These are phyloP conservation scores for Oriolus oriolus DNA, from an alignment of 2,113 vertebrate genomes.

Conservation along the genomic window DNA sequence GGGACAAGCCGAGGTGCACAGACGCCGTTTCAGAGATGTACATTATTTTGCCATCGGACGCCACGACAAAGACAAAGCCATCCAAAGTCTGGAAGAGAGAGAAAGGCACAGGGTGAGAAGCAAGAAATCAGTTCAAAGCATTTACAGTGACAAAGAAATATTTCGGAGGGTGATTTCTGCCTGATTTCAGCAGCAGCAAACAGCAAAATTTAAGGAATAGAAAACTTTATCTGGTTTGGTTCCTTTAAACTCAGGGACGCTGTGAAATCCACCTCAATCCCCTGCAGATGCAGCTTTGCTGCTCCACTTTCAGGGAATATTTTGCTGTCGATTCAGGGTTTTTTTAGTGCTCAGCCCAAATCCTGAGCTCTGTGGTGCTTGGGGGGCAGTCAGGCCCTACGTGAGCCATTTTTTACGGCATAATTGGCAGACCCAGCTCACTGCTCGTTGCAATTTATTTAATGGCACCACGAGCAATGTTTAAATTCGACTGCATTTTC, in stretches of 20 bases:
- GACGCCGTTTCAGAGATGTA: constrained; percentile 97
- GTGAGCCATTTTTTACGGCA: constrained; percentile 44
- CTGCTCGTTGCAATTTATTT: background rate
- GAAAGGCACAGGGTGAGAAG: background rate
- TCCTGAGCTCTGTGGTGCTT: constrained; percentile 59
- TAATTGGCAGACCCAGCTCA: constrained; percentile 31
- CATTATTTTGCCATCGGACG: constrained; percentile 95
- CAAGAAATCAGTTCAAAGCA: background rate
- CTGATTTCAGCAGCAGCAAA: background rate
- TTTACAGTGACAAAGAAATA: background rate
- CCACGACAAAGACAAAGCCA: constrained; percentile 94
- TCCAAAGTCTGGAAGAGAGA: constrained; percentile 84
- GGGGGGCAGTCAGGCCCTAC: background rate
- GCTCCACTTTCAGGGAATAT: constrained; percentile 2
- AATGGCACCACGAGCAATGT: background rate
- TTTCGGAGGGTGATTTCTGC: background rate
- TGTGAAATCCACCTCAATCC: background rate
- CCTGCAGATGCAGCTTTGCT: constrained; percentile 36
- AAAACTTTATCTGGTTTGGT: background rate
- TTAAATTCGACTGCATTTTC: constrained; percentile 12
- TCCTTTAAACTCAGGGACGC: background rate
- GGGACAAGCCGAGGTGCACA: constrained; percentile 91
- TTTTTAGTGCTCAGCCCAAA: constrained; percentile 65
- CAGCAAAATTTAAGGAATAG: background rate
- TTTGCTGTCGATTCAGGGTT: constrained; percentile 27